Evolutionary conservation across 1,140 invertebrate genomes (phyloP).

Genomic region (Myzus persicae): DNA sequence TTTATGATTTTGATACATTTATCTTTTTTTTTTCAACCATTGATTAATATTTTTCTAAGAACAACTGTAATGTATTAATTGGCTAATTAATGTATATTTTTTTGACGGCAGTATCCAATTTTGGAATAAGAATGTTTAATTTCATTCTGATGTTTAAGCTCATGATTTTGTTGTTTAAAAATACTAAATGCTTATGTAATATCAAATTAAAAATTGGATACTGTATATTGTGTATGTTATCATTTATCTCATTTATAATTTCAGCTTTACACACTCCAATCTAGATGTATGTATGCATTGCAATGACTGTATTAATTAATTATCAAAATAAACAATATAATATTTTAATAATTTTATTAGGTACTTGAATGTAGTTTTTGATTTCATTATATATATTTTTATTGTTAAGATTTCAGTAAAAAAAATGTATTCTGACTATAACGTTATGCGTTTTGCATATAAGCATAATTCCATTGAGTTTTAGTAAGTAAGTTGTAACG

Average conservation of each 20-base stretch:
- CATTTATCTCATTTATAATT: background rate
- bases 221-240: background rate
- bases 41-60: background rate
- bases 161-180: background rate
- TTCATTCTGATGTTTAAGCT: background rate
- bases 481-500: too few species aligned
- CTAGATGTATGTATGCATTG: background rate
- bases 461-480: too few species aligned
- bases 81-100: background rate
- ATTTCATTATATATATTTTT: too few species aligned
- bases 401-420: too few species aligned
- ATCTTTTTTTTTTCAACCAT: background rate
- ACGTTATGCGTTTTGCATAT: too few species aligned
- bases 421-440: too few species aligned
- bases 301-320: background rate
- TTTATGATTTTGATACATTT: background rate
- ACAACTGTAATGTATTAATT: background rate
- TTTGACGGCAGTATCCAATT: background rate
- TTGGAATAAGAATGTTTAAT: background rate
- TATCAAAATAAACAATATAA: background rate
- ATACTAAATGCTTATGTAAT: background rate
- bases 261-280: background rate
- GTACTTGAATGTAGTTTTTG: too few species aligned
- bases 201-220: background rate
- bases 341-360: background rate